A percentile compares a stretch with the other conserved stretches of the same genome.
Evolutionary conservation across 2,888 invertebrate species (phyloP).

Genomic region (Athalia cordata): DNA sequence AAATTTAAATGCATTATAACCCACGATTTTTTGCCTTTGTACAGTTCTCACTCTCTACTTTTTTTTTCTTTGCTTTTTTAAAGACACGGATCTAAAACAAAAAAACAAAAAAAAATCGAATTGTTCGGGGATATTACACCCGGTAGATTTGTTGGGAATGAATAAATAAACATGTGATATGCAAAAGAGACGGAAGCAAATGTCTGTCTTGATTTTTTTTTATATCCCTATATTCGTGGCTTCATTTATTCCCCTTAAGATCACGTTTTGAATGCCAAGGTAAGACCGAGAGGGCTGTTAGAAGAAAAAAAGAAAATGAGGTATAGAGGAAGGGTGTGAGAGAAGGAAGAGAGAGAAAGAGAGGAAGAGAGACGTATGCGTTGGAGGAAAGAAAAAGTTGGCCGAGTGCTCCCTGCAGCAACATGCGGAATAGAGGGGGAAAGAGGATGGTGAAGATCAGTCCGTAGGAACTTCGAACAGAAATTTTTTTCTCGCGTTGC

Average conservation of each 20-base stretch:
- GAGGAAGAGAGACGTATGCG: neutral
- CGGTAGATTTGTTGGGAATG: neutral
- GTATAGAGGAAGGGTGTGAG: neutral
- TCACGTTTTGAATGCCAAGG: slow-evolving; percentile 43
- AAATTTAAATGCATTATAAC: slow-evolving; percentile 3
- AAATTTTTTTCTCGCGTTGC: slow-evolving; percentile 30
- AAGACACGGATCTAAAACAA: too few species aligned
- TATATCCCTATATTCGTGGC: slow-evolving; percentile 26
- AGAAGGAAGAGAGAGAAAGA: neutral
- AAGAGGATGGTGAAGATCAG: neutral
- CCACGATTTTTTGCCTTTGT: neutral
- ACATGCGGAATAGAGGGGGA: neutral
- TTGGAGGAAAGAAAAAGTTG: slow-evolving; percentile 16
- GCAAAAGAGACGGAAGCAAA: slow-evolving; percentile 17
- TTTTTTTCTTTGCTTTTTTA: neutral
- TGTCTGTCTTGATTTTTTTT: slow-evolving; percentile 9
- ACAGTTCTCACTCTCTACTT: neutral
- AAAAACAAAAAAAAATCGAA: too few species aligned
- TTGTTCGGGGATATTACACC: too few species aligned
- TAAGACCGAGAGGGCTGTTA: slow-evolving; percentile 16
- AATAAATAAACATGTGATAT: slow-evolving; percentile 2
- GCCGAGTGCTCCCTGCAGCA: slow-evolving; percentile 16
- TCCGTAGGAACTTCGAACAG: slow-evolving; percentile 37
- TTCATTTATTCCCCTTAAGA: slow-evolving; percentile 32
- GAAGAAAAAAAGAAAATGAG: neutral